Percentiles rank a stretch among this genome's conserved stretches.
Conservation (phyloP, 1,140 invertebrate species). For the Heliothis virescens region DNA sequence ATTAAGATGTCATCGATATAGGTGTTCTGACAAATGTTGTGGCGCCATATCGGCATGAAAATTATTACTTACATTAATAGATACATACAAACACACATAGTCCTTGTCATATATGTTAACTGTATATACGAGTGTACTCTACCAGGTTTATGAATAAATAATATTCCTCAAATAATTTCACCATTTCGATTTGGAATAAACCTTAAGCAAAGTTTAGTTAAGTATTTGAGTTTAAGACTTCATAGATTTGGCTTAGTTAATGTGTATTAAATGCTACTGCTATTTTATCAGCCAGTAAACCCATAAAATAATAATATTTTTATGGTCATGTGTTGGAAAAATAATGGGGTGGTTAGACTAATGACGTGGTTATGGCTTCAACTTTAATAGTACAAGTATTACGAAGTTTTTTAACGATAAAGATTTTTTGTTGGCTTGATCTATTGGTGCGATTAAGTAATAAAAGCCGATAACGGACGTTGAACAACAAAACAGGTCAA, state of each 20-base stretch:
- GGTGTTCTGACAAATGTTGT: too few species aligned
- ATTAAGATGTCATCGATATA: not conserved
- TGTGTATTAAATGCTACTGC: conserved; percentile 6
- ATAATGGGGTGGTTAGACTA: conserved; percentile 21
- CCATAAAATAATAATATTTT: conserved; percentile 29
- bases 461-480: conserved; percentile 68
- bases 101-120: too few species aligned
- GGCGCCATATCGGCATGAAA: too few species aligned
- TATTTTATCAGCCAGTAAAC: not conserved
- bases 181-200: too few species aligned
- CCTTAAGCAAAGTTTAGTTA: too few species aligned
- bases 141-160: too few species aligned
- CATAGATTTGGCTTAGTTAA: not conserved
- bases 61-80: too few species aligned
- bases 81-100: too few species aligned
- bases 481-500: conserved; percentile 69
- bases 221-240: not conserved
- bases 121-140: too few species aligned
- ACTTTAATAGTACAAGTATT: conserved; percentile 32
- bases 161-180: too few species aligned
- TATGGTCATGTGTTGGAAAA: conserved; percentile 5
- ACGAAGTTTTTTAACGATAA: conserved; percentile 56
- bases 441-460: conserved; percentile 73
- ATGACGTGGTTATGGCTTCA: conserved; percentile 35
- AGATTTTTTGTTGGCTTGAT: conserved; percentile 58